Evolutionary conservation across 2,113 vertebrate species (phyloP), one percentile per base, ranked within the genome.

Genomic region (Labeo catla): DNA sequence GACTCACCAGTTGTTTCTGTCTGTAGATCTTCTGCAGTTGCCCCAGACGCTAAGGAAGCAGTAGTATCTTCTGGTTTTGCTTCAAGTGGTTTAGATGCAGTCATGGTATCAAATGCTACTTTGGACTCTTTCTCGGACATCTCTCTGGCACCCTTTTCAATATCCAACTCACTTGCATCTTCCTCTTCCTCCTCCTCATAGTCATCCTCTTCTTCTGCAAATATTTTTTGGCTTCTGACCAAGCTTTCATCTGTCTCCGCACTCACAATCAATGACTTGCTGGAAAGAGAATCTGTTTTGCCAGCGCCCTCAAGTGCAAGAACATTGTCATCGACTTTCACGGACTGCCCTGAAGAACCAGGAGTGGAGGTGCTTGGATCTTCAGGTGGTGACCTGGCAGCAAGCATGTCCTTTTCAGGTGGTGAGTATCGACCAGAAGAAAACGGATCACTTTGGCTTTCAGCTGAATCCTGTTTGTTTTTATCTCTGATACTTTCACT

Each of bases 71-170:
- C 89, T 86, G 81, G 87, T 74, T 87, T 91, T 57, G 36, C 70
- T 65, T 92, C 93, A 54, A 91, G 90, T 43, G 90, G 77, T 57
- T 93, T 93, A 21, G 89, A 84, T 52, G 80, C 50, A 15, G 43
- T 34, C 12, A 45, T 28, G 59, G 88, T 88, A 87, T 90, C 89
- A 83, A 88, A 91, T 81, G 84, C 81, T n/a, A 43, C 86, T 79
- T 90, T 91, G 78, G 91, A 93, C 87, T 97, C 97, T 90, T 99
- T 99, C 84, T 99, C 98, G 16, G 98, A 96, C 86, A 95, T 94
- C 86, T 99, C 98, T 88, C 93, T 96, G 61, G 97, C 97, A 1
- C 98, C 97, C 89, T 99, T 99, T 88, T 99, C 98, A 87, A 97
- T 76, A 90, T 98, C 98, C 0, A 96, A 95, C 90, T 98, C 98